A percentile compares a stretch with the other conserved stretches of the same genome.
These are phyloP conservation scores for Dugesia japonica DNA, from an alignment of 2,888 invertebrate species.

Conservation along the genomic window DNA sequence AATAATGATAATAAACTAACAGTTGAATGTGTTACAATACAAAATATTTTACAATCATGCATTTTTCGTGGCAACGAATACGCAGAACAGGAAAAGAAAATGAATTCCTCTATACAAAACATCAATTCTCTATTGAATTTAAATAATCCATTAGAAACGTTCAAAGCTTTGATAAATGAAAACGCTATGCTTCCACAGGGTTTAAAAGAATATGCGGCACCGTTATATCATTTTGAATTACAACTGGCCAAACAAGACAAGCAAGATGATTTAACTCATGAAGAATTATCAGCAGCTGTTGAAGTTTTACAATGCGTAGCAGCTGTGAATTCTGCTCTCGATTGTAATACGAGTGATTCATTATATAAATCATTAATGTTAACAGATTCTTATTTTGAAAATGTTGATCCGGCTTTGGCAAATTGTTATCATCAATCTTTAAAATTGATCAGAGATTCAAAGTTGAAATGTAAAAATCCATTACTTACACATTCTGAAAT, in stretches of 20 bases:
- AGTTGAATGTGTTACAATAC: not conserved
- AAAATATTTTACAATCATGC: not conserved
- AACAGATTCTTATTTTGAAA: not conserved
- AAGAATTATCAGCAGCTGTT: not conserved
- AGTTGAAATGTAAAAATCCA: constrained; percentile 17
- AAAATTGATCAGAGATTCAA: not conserved
- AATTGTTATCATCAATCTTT: not conserved
- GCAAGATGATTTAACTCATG: not conserved
- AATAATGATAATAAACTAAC: constrained; percentile 17
- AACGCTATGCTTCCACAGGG: constrained; percentile 47
- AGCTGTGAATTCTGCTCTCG: not conserved
- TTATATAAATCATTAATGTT: not conserved
- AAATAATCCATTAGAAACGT: not conserved
- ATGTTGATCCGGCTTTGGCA: constrained; percentile 3
- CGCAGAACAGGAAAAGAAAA: constrained; percentile 16
- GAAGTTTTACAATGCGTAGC: not conserved
- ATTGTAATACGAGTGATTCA: not conserved
- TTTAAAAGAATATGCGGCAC: constrained; percentile 20
- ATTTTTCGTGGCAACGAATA: not conserved
- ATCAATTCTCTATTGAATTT: not conserved
- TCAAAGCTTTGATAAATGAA: constrained; percentile 36
- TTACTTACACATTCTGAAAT: constrained; percentile 24
- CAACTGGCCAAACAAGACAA: not conserved
- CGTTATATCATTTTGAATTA: constrained; percentile 17
- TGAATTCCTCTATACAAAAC: not conserved